A percentile compares a stretch with the other conserved stretches of the same genome.
These are phyloP conservation scores for Tetranychus truncatus DNA, from an alignment of 2,888 invertebrate species.

Conservation along the genomic window DNA sequence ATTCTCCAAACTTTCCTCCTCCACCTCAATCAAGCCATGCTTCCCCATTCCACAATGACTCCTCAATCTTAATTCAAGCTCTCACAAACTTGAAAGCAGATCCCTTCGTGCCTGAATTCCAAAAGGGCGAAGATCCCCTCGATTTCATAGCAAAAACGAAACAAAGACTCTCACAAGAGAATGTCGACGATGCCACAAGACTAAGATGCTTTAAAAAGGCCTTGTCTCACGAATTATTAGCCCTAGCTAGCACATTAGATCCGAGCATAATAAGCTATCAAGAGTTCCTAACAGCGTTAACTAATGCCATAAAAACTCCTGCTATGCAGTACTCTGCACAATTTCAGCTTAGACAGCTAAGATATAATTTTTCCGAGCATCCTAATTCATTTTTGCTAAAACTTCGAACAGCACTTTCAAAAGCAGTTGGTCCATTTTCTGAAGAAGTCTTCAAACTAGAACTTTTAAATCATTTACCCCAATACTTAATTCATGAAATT, in stretches of 20 bases:
- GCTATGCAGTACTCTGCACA: background rate
- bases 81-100: too few relatives aligned
- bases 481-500: background rate
- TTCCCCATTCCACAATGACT: too few relatives aligned
- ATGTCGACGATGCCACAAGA: background rate
- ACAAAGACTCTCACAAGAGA: background rate
- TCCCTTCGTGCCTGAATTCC: too few relatives aligned
- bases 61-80: too few relatives aligned
- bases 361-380: background rate
- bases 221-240: background rate
- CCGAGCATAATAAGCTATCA: background rate
- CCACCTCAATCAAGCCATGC: too few relatives aligned
- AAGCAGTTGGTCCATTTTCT: background rate
- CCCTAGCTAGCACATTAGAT: background rate
- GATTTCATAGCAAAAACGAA: too few relatives aligned
- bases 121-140: too few relatives aligned
- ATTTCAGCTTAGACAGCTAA: background rate
- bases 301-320: background rate
- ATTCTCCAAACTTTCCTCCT: too few relatives aligned
- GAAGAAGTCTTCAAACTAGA: background rate
- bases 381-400: background rate
- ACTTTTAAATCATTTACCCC: background rate
- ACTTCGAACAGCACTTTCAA: background rate
- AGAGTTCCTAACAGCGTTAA: background rate
- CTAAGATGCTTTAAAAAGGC: background rate